Base-by-base conservation (phyloP, 2,113 vertebrate species). In the Heterocephalus glaber region DNA sequence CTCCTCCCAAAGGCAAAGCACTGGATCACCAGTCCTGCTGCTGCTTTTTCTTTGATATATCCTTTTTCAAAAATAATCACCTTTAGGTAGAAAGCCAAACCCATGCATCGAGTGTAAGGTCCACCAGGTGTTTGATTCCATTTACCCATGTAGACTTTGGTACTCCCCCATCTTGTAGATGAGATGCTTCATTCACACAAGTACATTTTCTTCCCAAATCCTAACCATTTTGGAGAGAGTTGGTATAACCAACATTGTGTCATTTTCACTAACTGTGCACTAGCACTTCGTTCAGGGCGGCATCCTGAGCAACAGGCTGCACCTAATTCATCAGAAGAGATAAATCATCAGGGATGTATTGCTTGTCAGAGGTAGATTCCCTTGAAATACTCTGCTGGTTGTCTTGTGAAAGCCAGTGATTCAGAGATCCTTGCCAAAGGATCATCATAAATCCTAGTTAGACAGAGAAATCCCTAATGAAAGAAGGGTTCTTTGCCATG, bases 401-500 rank as follows among this genome's bases (percentile, higher is more conserved):
- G 24, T 92, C 22, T 80, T 92, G 79, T 92, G 94, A 96, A 92
- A 95, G 95, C 96, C 94, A 95, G 96, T 80, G 95, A 95, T 87
- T 97, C 96, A 90, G 56, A 92, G 95, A 66, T 90, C 88, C 90
- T 94, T 94, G 97, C 96, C 97, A 96, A 93, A 41, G 84, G 84
- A 93, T 94, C 96, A 95, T 72, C 90, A 90, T 96, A 98, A 97
- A 98, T 95, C 97, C 95, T 97, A 87, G 85, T 92, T 47, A 95
- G 97, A 97, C 95, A 96, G 94, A 95, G 87, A 95, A 97, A 85
- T 88, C 96, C 81, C 95, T 93, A 20, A 84, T 66, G 96, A 88
- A 93, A 95, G 87, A 96, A 95, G 91, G 86, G 72, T 83, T 95
- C 95, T 97, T 96, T 95, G 90, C 90, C 88, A 81, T 54, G 87